These are phyloP conservation scores for Mimas tiliae DNA, from an alignment of 2,888 invertebrate species.

Conservation along the genomic window DNA sequence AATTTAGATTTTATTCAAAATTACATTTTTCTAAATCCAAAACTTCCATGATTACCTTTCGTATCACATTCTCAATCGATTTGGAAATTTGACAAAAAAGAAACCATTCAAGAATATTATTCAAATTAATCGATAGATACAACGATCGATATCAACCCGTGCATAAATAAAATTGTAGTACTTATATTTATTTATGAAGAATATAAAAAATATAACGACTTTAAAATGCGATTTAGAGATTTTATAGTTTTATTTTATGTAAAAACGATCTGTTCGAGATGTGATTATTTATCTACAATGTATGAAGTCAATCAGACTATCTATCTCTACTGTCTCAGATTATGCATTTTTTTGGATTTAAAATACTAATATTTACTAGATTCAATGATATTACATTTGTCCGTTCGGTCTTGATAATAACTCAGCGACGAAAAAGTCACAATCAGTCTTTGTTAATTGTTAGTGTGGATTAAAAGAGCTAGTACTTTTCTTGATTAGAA, in stretches of 20 bases:
- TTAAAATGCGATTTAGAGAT: slow-evolving; percentile 15
- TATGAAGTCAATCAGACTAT: background rate
- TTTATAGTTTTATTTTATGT: slow-evolving; percentile 23
- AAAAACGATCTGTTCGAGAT: background rate
- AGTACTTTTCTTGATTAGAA: too few relatives aligned
- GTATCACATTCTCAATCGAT: slow-evolving; percentile 1
- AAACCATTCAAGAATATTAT: slow-evolving; percentile 25
- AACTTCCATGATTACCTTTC: background rate
- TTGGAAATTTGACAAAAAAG: slow-evolving; percentile 9
- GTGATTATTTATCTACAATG: background rate
- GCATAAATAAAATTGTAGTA: slow-evolving; percentile 24
- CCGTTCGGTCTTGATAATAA: too few relatives aligned
- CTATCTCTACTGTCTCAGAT: background rate
- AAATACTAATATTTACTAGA: too few relatives aligned
- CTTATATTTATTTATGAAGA: slow-evolving; percentile 27
- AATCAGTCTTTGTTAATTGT: too few relatives aligned
- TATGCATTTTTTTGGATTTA: too few relatives aligned
- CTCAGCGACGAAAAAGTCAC: too few relatives aligned
- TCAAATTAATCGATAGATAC: slow-evolving; percentile 26
- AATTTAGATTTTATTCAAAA: slow-evolving; percentile 4
- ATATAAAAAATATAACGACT: slow-evolving; percentile 25
- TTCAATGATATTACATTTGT: too few relatives aligned
- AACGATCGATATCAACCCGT: slow-evolving; percentile 20
- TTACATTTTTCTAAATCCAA: background rate
- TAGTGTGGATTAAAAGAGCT: too few relatives aligned